A percentile compares a stretch with the other conserved stretches of the same genome.
Evolutionary conservation across 2,113 vertebrate genomes (phyloP).

Genomic region (Naja naja): DNA sequence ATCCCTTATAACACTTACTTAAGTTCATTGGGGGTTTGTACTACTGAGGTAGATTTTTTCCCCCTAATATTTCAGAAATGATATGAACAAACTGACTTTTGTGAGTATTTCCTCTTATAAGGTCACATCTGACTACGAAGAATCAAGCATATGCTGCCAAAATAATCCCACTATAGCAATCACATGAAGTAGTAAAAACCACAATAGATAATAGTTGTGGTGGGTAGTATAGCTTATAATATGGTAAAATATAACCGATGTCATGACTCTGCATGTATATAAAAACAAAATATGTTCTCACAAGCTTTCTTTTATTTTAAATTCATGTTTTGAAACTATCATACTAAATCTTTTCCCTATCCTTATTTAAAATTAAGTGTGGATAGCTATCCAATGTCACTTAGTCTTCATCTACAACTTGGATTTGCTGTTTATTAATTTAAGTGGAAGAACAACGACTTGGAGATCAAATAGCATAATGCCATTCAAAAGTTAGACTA

Average conservation of each 20-base stretch:
- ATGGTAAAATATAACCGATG: background rate
- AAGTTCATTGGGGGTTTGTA: conserved; percentile 50
- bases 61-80: conserved; percentile 62
- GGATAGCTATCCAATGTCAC: background rate
- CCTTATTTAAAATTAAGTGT: background rate
- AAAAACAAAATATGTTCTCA: background rate
- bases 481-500: too few relatives aligned
- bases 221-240: background rate
- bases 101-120: conserved; percentile 26
- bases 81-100: conserved; percentile 62
- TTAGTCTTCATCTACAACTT: background rate
- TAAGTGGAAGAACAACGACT: background rate
- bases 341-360: background rate
- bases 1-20: conserved; percentile 49
- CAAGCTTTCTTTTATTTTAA: background rate
- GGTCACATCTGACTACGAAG: conserved; percentile 47
- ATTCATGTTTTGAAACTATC: background rate
- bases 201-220: conserved; percentile 1
- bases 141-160: conserved; percentile 14
- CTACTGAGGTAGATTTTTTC: conserved; percentile 48
- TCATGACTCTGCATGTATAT: background rate
- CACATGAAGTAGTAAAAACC: conserved; percentile 21
- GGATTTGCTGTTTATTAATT: background rate
- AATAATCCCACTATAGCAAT: conserved; percentile 32
- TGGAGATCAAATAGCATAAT: background rate